Base-by-base conservation (phyloP, 2,888 invertebrate species). In the Marronus borbonicus region DNA sequence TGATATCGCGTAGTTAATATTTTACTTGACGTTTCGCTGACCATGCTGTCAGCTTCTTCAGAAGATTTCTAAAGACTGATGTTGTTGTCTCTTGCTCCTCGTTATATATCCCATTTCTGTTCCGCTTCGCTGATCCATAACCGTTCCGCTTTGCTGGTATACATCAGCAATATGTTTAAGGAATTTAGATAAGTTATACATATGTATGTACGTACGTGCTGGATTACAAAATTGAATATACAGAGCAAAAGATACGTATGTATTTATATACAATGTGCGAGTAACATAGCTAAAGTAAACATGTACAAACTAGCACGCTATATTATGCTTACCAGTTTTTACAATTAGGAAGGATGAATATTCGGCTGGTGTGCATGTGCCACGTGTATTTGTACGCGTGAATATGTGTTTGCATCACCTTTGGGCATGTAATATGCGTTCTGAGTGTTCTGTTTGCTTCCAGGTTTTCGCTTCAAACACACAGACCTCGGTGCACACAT, bases 381-480 rank as follows among this genome's bases (percentile, higher is more conserved):
- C 12, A 52, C 36, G 4, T 70, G 68, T 50, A 60, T 74, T 60
- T 44, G 12, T 7, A 58, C n/a, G 50, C 5, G 28, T 31, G 39
- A 60, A 20, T 36, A 4, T 74, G 44, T 39, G 60, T 60, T 24
- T 72, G 58, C 72, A 72, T 74, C 72, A 74, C 72, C 72, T 74
- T 74, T 60, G 60, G 72, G 60, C 58, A 74, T 74, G 49, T 44
- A 58, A 72, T 72, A 77, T 70, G 36, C 69, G 64, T 52, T 28
- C 70, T 60, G 64, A 55, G 28, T 70, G 65, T 20, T 72, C 77
- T 77, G 72, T 74, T 77, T 77, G 72, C 77, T 65, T 74, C 77
- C 65, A 55, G 77, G 62, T 70, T 72, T 74, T 64, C 72, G 62
- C 60, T 69, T 62, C 52, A 72, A 70, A 74, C 55, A 70, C 55